Percentiles rank a stretch among this genome's conserved stretches.
These are phyloP conservation scores for Dipodomys spectabilis DNA, from an alignment of 2,113 vertebrate species.

Conservation along the genomic window DNA sequence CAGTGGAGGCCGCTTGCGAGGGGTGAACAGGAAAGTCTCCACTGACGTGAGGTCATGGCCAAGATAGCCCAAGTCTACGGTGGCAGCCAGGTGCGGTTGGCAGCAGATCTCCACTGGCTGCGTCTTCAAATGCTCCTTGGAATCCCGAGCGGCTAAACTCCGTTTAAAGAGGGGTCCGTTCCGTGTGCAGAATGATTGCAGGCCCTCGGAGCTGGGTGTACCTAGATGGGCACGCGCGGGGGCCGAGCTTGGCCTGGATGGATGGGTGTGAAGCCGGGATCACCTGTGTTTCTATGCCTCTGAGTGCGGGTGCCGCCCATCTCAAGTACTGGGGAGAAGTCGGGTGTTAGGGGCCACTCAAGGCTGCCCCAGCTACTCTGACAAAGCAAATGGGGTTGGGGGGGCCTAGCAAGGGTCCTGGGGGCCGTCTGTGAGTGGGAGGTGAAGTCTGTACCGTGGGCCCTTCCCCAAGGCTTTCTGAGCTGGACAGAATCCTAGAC, in stretches of 20 bases:
- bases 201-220: not conserved
- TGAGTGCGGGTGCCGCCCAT: not conserved
- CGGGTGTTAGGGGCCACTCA: no score
- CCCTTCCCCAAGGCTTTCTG: not conserved
- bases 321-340: no score
- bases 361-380: not conserved
- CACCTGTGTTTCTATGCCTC: fast-evolving
- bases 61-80: not conserved
- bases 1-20: not conserved
- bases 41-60: not conserved
- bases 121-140: not conserved
- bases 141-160: not conserved
- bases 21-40: not conserved
- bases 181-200: not conserved
- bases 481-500: not conserved
- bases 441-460: not conserved
- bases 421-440: not conserved
- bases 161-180: not conserved
- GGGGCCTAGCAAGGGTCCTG: fast-evolving
- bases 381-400: no score
- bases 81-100: not conserved
- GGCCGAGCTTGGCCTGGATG: not conserved
- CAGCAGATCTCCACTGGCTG: not conserved
- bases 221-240: not conserved
- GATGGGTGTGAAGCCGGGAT: fast-evolving